Percentiles rank a stretch among this genome's conserved stretches.
Conservation (phyloP, 2,888 invertebrate species). For the Galeruca laticollis region DNA sequence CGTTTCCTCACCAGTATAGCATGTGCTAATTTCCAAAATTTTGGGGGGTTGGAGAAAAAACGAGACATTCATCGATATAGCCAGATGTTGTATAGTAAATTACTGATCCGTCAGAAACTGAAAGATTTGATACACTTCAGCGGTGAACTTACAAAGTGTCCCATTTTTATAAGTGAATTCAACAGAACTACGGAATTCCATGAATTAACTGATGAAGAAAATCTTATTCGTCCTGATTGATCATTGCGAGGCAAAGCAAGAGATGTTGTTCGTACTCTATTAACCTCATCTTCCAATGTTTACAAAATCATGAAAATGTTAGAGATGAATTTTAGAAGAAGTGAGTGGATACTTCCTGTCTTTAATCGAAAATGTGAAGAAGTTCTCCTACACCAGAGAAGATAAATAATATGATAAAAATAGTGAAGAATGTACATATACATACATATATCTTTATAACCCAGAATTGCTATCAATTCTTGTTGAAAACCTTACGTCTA, state of each 20-base stretch:
- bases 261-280: conserved; percentile 15
- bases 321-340: conserved; percentile 14
- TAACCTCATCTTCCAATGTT: background rate
- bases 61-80: too few species aligned
- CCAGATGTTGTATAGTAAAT: too few species aligned
- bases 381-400: background rate
- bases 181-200: too few species aligned
- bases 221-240: background rate
- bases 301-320: too few species aligned
- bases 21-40: too few species aligned
- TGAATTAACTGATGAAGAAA: conserved; percentile 10
- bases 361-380: conserved; percentile 10
- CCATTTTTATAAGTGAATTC: conserved; percentile 22
- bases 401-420: conserved; percentile 19
- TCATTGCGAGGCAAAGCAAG: background rate
- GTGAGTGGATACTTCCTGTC: conserved; percentile 20
- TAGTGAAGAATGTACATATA: conserved; percentile 22
- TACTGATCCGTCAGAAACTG: too few species aligned
- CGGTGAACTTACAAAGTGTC: conserved; percentile 8
- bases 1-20: too few species aligned
- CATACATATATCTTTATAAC: too few species aligned
- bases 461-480: too few species aligned
- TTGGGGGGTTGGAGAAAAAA: too few species aligned
- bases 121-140: too few species aligned
- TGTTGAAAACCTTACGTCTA: conserved; percentile 12